Conservation (phyloP, 2,113 vertebrate genomes). For the Dendropsophus ebraccatus region DNA sequence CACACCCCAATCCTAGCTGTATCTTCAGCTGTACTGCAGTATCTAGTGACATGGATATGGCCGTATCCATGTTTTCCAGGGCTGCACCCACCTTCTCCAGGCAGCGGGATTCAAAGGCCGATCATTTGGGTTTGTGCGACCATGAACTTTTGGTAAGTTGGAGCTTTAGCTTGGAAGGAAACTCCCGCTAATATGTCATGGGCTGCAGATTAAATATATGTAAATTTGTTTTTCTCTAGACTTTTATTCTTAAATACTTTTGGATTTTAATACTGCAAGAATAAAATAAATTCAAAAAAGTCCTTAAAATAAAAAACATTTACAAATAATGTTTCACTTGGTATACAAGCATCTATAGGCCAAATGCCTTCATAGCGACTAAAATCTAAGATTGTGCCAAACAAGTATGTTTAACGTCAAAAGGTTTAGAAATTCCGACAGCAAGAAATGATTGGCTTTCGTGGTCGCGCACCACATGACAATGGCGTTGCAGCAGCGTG, state of each 20-base stretch:
- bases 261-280: conserved; percentile 54
- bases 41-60: too few species aligned
- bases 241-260: conserved; percentile 57
- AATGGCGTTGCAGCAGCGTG: conserved; percentile 20
- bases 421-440: not conserved
- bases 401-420: conserved; percentile 32
- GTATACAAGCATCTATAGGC: conserved; percentile 33
- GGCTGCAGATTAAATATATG: not conserved
- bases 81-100: too few species aligned
- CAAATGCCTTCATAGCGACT: conserved; percentile 50
- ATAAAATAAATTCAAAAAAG: conserved; percentile 54
- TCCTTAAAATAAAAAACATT: conserved; percentile 43
- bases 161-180: too few species aligned
- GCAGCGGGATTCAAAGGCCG: too few species aligned
- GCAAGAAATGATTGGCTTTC: conserved; percentile 28
- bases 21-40: too few species aligned
- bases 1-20: too few species aligned
- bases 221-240: not conserved
- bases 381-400: conserved; percentile 14
- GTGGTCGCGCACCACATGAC: not conserved
- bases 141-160: too few species aligned
- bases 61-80: too few species aligned
- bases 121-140: too few species aligned
- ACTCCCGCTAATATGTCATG: too few species aligned
- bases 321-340: conserved; percentile 31